Percentiles rank a stretch among this genome's conserved stretches.
Conservation (phyloP, 2,113 vertebrate species). For the Naja naja region DNA sequence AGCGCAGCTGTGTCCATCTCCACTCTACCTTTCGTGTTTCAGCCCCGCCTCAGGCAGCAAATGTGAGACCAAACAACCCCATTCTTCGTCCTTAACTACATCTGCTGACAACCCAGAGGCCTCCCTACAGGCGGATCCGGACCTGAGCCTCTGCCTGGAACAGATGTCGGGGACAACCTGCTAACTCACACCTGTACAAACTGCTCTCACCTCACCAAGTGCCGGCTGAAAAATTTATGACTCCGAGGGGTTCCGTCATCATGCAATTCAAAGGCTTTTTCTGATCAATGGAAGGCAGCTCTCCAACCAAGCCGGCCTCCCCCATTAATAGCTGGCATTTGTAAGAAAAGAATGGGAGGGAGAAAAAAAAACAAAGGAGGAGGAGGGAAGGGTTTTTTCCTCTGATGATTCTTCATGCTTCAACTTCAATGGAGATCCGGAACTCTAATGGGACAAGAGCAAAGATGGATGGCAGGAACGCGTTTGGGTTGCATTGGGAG, state of each 20-base stretch:
- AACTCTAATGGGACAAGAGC: conserved; percentile 50
- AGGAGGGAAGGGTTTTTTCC: conserved; percentile 26
- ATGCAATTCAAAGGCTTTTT: conserved; percentile 72
- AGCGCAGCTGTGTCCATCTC: conserved; percentile 92
- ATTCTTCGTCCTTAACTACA: conserved; percentile 74
- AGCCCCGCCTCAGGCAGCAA: conserved; percentile 72
- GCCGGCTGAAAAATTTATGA: conserved; percentile 81
- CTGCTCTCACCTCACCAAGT: conserved; percentile 65
- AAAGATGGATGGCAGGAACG: conserved; percentile 16
- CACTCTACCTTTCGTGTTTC: conserved; percentile 88
- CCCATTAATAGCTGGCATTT: neutral
- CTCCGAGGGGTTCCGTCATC: conserved; percentile 70
- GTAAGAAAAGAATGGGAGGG: neutral
- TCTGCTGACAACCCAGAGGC: conserved; percentile 81
- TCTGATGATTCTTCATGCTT: conserved; percentile 64
- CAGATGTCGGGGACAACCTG: conserved; percentile 89
- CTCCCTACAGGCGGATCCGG: conserved; percentile 71
- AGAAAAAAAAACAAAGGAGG: neutral
- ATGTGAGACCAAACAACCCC: conserved; percentile 77
- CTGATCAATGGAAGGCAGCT: neutral
- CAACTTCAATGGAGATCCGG: conserved; percentile 64
- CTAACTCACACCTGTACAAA: conserved; percentile 85
- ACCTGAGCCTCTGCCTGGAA: conserved; percentile 69
- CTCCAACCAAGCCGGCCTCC: conserved; percentile 31
- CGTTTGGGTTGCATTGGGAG: neutral